These are phyloP conservation scores for Pavo muticus DNA, from an alignment of 2,113 vertebrate species.

Conservation along the genomic window DNA sequence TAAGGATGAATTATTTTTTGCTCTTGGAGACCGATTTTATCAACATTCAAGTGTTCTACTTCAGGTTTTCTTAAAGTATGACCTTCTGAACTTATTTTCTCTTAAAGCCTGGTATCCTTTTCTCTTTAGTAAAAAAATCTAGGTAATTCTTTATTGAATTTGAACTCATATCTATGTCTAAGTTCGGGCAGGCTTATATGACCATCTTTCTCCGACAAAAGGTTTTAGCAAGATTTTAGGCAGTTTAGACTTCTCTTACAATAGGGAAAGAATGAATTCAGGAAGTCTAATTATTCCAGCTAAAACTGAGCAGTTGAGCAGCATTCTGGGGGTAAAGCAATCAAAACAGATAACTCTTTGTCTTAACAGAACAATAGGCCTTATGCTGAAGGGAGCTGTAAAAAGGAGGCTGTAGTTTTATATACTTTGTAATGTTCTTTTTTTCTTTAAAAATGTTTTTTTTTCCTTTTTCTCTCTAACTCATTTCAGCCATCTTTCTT, in stretches of 20 bases:
- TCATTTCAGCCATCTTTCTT: background rate
- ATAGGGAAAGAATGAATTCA: background rate
- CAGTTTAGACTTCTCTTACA: background rate
- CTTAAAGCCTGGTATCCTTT: background rate
- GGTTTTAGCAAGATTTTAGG: background rate
- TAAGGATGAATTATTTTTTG: background rate
- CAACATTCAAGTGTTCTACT: background rate
- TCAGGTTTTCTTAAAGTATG: background rate
- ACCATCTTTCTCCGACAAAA: background rate
- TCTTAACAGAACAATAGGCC: background rate
- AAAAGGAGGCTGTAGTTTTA: background rate
- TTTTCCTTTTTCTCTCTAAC: too few relatives aligned
- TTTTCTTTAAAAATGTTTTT: too few relatives aligned
- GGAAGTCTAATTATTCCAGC: background rate
- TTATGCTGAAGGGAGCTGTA: background rate
- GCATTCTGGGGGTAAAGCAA: background rate
- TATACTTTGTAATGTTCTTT: fast-evolving
- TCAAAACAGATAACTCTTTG: background rate
- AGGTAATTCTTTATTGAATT: slow-evolving; percentile 22
- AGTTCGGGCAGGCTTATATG: background rate
- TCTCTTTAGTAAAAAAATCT: background rate
- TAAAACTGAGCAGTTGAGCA: background rate
- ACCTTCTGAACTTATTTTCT: background rate
- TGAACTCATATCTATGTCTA: background rate
- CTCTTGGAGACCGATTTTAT: background rate